A percentile compares a stretch with the other conserved stretches of the same genome.
These are phyloP conservation scores for Chloebia gouldiae DNA, from an alignment of 2,113 vertebrate species.

Conservation along the genomic window DNA sequence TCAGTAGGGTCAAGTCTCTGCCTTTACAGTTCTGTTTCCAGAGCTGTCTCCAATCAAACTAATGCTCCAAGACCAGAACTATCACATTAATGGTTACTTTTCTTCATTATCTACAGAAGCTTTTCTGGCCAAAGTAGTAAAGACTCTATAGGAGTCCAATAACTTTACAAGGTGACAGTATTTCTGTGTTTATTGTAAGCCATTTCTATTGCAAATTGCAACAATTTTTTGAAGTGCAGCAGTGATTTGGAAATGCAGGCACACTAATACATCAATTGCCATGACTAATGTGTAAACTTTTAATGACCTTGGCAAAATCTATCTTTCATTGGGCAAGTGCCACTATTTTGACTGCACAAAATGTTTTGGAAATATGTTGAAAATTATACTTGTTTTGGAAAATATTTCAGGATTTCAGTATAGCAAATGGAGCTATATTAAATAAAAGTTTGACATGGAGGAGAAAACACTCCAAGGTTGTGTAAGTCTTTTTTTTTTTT, in stretches of 20 bases:
- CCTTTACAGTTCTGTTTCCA: background rate
- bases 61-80: slow-evolving; percentile 16
- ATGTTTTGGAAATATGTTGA: slow-evolving; percentile 60
- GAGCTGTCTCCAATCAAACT: slow-evolving; percentile 18
- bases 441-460: slow-evolving; percentile 2
- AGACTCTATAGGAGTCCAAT: background rate
- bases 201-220: slow-evolving; percentile 50
- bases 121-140: slow-evolving; percentile 25
- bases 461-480: background rate
- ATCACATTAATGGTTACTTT: slow-evolving; percentile 33
- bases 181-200: slow-evolving; percentile 55
- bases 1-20: background rate
- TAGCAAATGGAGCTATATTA: slow-evolving; percentile 23
- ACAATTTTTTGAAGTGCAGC: slow-evolving; percentile 43
- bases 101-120: slow-evolving; percentile 42
- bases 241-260: slow-evolving; percentile 42
- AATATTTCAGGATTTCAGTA: slow-evolving; percentile 55
- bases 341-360: slow-evolving; percentile 69
- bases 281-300: slow-evolving; percentile 30
- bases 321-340: slow-evolving; percentile 35
- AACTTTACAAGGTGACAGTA: slow-evolving; percentile 32
- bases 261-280: slow-evolving; percentile 23
- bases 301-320: slow-evolving; percentile 39
- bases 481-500: background rate
- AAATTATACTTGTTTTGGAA: slow-evolving; percentile 57